phyloP scores from a whole-genome alignment of 2,888 invertebrate species.

The Hanleya hanleyi region DNA sequence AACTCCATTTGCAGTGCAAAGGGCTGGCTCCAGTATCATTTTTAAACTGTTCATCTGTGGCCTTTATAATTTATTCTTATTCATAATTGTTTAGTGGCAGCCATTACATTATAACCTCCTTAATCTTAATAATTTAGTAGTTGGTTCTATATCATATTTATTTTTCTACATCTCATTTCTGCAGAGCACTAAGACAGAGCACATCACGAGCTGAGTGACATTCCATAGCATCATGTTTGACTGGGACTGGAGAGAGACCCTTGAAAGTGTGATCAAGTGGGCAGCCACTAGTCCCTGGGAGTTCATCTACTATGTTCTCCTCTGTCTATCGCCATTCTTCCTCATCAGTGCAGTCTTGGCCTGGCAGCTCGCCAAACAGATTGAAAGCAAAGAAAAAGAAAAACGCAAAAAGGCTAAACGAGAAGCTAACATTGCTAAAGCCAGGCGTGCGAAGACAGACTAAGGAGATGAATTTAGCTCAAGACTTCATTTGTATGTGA shows the following conservation, averaged over 20 bases:
- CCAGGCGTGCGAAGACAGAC: slow-evolving; percentile 60
- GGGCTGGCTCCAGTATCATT: too few relatives aligned
- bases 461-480: slow-evolving; percentile 15
- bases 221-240: too few relatives aligned
- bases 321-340: slow-evolving; percentile 76
- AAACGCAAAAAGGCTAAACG: slow-evolving; percentile 73
- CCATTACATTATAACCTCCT: too few relatives aligned
- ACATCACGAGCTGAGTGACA: too few relatives aligned
- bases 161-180: too few relatives aligned
- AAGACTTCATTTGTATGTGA: slow-evolving; percentile 14
- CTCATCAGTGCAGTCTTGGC: slow-evolving; percentile 76
- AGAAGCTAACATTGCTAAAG: slow-evolving; percentile 73
- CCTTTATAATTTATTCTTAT: too few relatives aligned
- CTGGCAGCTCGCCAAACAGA: slow-evolving; percentile 76
- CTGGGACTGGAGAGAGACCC: slow-evolving; percentile 65
- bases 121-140: too few relatives aligned
- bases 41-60: too few relatives aligned
- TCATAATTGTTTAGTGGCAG: too few relatives aligned
- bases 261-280: slow-evolving; percentile 61
- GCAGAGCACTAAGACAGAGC: too few relatives aligned
- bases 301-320: slow-evolving; percentile 76
- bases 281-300: slow-evolving; percentile 73
- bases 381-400: slow-evolving; percentile 76
- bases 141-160: too few relatives aligned
- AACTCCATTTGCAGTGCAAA: too few relatives aligned